phyloP scores from a whole-genome alignment of 2,113 vertebrate genomes.

The Alligator sinensis region DNA sequence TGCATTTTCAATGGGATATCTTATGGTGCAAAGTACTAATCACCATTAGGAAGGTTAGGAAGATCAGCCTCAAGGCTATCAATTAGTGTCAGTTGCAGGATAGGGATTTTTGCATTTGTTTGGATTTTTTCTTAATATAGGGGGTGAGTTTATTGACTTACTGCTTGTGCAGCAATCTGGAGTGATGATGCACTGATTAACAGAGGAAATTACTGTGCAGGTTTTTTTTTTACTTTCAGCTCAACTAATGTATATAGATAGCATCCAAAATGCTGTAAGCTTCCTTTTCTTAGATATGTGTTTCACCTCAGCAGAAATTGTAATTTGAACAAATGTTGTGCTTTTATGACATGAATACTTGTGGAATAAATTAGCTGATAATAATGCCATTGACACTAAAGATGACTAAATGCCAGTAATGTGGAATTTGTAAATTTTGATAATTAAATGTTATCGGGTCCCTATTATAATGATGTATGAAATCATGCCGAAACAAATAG shows the following conservation, averaged over 20 bases:
- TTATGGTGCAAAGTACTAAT: neutral
- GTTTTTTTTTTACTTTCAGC: fast-evolving
- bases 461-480: neutral
- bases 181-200: neutral
- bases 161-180: too few species aligned
- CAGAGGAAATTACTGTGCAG: neutral
- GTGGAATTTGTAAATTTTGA: neutral
- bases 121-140: too few species aligned
- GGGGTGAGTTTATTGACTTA: too few species aligned
- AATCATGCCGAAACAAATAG: too few species aligned
- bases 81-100: neutral
- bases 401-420: neutral
- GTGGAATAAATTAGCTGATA: neutral
- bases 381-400: neutral
- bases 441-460: neutral
- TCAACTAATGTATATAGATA: neutral
- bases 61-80: neutral
- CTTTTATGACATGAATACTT: neutral
- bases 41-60: neutral
- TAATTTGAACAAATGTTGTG: neutral
- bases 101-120: too few species aligned
- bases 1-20: neutral
- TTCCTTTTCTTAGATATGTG: neutral
- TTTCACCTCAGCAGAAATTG: neutral
- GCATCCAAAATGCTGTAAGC: neutral